These are phyloP conservation scores for Rhadinocentrus ornatus DNA, from an alignment of 2,797 vertebrate genomes.

Conservation along the genomic window DNA sequence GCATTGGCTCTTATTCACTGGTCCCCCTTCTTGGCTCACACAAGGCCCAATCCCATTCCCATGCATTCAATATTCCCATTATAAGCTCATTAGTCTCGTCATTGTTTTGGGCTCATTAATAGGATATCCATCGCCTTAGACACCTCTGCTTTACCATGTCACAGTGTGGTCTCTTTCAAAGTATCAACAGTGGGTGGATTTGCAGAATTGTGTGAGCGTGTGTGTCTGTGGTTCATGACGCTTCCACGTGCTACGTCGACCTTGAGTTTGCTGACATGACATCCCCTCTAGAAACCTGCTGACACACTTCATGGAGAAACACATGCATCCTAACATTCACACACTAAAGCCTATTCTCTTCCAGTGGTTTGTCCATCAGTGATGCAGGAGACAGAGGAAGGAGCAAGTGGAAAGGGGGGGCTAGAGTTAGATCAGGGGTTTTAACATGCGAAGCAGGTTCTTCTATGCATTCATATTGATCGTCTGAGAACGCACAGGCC, in stretches of 20 bases:
- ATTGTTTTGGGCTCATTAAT: slow-evolving; percentile 82
- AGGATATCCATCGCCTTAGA: slow-evolving; percentile 78
- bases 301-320: slow-evolving; percentile 74
- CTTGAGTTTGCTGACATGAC: slow-evolving; percentile 81
- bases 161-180: slow-evolving; percentile 68
- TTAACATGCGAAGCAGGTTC: slow-evolving; percentile 83
- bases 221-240: slow-evolving; percentile 21
- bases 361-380: slow-evolving; percentile 73
- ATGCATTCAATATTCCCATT: slow-evolving; percentile 83
- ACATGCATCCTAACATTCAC: slow-evolving; percentile 50
- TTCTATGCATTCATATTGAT: slow-evolving; percentile 80
- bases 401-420: slow-evolving; percentile 42
- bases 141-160: slow-evolving; percentile 79
- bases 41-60: slow-evolving; percentile 76
- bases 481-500: slow-evolving; percentile 77
- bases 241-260: slow-evolving; percentile 60
- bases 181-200: slow-evolving; percentile 54
- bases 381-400: slow-evolving; percentile 68
- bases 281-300: slow-evolving; percentile 77
- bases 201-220: slow-evolving; percentile 46
- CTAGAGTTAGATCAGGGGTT: slow-evolving; percentile 61
- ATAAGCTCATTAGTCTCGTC: slow-evolving; percentile 81
- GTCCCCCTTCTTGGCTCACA: slow-evolving; percentile 66
- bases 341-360: slow-evolving; percentile 54
- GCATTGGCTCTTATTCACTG: slow-evolving; percentile 75